Evolutionary conservation across 2,888 invertebrate genomes (phyloP).

Genomic region (Aporophyla lueneburgensis): DNA sequence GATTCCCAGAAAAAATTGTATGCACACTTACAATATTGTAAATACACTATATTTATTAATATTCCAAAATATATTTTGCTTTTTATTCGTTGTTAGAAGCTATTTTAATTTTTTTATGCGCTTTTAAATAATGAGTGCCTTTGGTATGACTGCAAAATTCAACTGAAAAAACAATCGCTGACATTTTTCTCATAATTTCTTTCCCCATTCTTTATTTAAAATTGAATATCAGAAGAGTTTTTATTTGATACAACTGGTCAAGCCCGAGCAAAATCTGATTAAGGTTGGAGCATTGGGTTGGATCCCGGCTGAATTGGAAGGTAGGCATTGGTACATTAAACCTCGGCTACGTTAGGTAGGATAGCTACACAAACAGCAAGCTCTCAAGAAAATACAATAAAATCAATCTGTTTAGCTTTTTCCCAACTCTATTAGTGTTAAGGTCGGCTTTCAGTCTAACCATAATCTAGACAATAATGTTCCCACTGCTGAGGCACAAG

Average conservation of each 20-base stretch:
- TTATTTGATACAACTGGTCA: conserved; percentile 1
- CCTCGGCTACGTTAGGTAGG: neutral
- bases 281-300: neutral
- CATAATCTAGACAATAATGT: no score
- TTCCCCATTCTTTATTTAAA: conserved; percentile 58
- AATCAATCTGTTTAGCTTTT: no score
- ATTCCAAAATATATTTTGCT: conserved; percentile 52
- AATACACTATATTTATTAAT: conserved; percentile 38
- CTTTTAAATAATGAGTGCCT: conserved; percentile 68
- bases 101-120: conserved; percentile 73
- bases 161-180: conserved; percentile 59
- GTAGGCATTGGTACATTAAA: neutral
- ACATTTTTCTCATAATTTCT: conserved; percentile 33
- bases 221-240: conserved; percentile 28
- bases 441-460: no score
- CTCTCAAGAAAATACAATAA: no score
- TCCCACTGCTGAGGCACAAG: no score
- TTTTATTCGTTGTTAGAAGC: conserved; percentile 65
- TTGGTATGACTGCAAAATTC: conserved; percentile 69
- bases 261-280: neutral
- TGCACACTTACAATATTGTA: conserved; percentile 45
- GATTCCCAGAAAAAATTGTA: neutral
- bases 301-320: neutral
- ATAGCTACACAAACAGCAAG: neutral
- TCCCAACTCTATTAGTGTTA: no score